Evolutionary conservation across 2,888 invertebrate genomes (phyloP), one percentile per base, ranked within the genome.

Genomic region (Mycogona germanica): DNA sequence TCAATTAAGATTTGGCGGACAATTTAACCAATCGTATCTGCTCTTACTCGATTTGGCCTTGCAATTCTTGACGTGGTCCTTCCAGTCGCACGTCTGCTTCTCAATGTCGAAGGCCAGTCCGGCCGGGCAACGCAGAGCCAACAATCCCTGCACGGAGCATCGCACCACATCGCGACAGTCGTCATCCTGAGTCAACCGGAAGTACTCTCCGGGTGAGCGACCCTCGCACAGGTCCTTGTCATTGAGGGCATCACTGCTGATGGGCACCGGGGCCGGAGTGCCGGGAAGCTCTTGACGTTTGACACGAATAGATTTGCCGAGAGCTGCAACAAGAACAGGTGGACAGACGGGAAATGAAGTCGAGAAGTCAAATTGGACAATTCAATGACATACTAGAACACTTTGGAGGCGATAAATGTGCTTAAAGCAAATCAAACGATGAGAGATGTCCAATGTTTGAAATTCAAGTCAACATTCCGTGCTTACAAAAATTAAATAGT

Each of bases 51-150:
- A 88, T 76, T 83, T 66, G 74, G 81, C 77, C 77, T 89, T 84
- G 79, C 92, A 92, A 81, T 89, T 91, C 80, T 87, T 87, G 76
- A 92, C 92, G 78, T 89, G 80, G 70, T 87, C 81, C 80, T 85
- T 91, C 92, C 92, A 92, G 77, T 91, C 89, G 78, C 92, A 92
- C 67, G 89, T 91, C 76, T 92, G 91, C 67, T 87, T 81, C 72
- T 84, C 82, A 73, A 92, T 84, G 80, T 92, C 91, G 77, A 92
- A 92, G 68, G 86, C 87, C 71, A 92, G 79, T 72, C 89, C 85
- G 68, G 79, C 81, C 66, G 91, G 89, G 74, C 92, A 92, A 69
- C 83, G 79, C 69, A 92, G 87, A 61, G 84, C 80, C 66, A 91
- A 88, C 72, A 92, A 78, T 72, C 92, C 57, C 30, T 64, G 64